Percentiles rank a stretch among this genome's conserved stretches.
Conservation (phyloP, 2,113 vertebrate genomes). For the Prietella phreatophila region DNA sequence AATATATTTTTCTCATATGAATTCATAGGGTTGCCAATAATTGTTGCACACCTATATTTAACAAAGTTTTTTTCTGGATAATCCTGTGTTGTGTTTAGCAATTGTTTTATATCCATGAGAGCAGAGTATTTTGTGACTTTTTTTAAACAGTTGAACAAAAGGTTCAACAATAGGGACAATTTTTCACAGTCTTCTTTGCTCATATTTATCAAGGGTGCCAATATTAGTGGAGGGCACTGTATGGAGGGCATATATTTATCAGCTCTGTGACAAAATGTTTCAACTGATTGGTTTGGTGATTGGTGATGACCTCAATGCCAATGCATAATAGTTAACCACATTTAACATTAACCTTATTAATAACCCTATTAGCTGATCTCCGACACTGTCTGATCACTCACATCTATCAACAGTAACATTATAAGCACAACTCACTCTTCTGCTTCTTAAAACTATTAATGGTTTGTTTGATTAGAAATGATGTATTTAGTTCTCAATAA, state of each 20-base stretch:
- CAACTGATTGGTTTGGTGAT: neutral
- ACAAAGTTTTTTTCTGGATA: too few relatives aligned
- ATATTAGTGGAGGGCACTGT: too few relatives aligned
- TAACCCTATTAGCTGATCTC: neutral
- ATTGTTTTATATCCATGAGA: too few relatives aligned
- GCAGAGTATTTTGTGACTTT: too few relatives aligned
- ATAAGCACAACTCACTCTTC: neutral
- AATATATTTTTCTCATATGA: too few relatives aligned
- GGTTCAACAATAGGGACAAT: too few relatives aligned
- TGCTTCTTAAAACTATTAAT: neutral
- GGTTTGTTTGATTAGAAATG: constrained; percentile 4
- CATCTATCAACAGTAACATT: neutral
- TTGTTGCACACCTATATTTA: too few relatives aligned
- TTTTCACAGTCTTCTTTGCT: too few relatives aligned
- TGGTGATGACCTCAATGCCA: neutral
- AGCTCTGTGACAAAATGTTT: neutral
- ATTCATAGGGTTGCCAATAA: too few relatives aligned
- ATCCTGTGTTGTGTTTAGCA: too few relatives aligned
- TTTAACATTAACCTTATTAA: neutral
- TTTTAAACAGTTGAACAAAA: too few relatives aligned
- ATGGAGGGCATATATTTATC: neutral
- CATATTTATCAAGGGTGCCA: too few relatives aligned
- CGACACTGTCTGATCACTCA: neutral
- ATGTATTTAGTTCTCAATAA: neutral
- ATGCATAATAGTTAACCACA: neutral